These are phyloP conservation scores for Epinephelus moara DNA, from an alignment of 2,113 vertebrate species.

Conservation along the genomic window DNA sequence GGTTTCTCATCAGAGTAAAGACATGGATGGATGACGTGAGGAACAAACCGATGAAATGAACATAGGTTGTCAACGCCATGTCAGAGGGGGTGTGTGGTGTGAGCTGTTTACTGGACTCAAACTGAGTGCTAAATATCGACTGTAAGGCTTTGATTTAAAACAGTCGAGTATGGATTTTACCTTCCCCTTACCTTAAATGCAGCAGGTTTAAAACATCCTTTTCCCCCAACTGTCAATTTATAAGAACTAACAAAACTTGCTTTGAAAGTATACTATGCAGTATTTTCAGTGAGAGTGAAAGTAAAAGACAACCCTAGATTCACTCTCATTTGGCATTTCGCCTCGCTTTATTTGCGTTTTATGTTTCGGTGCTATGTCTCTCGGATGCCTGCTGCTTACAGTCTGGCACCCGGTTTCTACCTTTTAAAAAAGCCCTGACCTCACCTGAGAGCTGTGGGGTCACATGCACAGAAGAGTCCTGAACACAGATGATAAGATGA, in stretches of 20 bases:
- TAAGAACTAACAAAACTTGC: background rate
- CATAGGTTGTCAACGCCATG: background rate
- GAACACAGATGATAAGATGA: too few relatives aligned
- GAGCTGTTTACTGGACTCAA: constrained; percentile 28
- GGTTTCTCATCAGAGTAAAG: constrained; percentile 9
- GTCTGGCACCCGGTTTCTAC: too few relatives aligned
- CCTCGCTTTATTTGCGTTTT: too few relatives aligned
- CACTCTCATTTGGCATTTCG: too few relatives aligned
- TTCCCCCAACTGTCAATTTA: background rate
- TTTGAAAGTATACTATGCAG: background rate
- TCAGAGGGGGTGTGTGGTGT: background rate
- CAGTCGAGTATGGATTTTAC: constrained; percentile 39
- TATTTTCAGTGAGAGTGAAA: too few relatives aligned
- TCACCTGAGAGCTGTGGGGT: too few relatives aligned
- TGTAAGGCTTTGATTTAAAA: constrained; percentile 37
- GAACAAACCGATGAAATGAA: background rate
- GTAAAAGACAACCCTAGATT: too few relatives aligned
- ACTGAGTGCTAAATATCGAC: constrained; percentile 38
- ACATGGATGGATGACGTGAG: constrained; percentile 19
- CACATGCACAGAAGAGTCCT: too few relatives aligned
- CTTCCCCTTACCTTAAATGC: background rate
- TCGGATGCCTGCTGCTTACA: too few relatives aligned
- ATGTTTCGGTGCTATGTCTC: too few relatives aligned
- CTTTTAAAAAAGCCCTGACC: too few relatives aligned
- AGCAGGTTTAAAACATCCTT: background rate